Base-by-base conservation (phyloP, 2,888 invertebrate genomes). In the Lasioglossum villosulum region DNA sequence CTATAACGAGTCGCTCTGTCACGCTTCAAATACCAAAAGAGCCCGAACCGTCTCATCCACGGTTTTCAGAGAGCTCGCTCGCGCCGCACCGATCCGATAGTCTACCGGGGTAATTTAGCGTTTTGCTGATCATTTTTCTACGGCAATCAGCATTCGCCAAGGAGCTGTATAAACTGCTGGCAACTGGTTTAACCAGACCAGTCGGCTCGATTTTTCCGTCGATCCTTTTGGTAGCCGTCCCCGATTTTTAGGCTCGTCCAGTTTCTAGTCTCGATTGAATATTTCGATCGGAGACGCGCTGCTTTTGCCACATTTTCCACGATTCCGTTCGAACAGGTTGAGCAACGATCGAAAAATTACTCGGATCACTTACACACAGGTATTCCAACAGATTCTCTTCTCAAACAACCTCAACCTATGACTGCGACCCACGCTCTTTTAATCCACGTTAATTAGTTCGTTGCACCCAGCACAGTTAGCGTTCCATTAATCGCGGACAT, bases 161-260 rank as follows among this genome's bases (percentile, higher is more conserved):
- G 42, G 68, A 70, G 34, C 39, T 30, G 85, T 37, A 56, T 56
- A 27, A 84, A 75, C 56, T 27, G 27, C 80, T 52, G 10, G 45
- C 78, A 82, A 89, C 88, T 83, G 90, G 89, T 89, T 88, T 89
- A 89, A 89, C 88, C 89, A 84, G 89, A 88, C 78, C 42, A 75
- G 86, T 80, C 37, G 39, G 45, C 66, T 73, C 39, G 80, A 83
- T 80, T 86, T 85, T 81, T 88, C 27, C 72, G 66, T 82, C 76
- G 83, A 88, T 86, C 73, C 80, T 86, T 88, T 86, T 75, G 84
- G 86, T 81, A 56, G 45, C 27, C 68, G 59, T 34, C 4, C 70
- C 42, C 37, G 79, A 85, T 85, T 87, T 87, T 87, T 88, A 80
- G 74, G 66, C 19, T 73, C 75, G 78, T 82, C 88, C 86, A 87